A percentile compares a stretch with the other conserved stretches of the same genome.
Evolutionary conservation across 2,888 invertebrate genomes (phyloP).

Genomic region (Macaria notata): DNA sequence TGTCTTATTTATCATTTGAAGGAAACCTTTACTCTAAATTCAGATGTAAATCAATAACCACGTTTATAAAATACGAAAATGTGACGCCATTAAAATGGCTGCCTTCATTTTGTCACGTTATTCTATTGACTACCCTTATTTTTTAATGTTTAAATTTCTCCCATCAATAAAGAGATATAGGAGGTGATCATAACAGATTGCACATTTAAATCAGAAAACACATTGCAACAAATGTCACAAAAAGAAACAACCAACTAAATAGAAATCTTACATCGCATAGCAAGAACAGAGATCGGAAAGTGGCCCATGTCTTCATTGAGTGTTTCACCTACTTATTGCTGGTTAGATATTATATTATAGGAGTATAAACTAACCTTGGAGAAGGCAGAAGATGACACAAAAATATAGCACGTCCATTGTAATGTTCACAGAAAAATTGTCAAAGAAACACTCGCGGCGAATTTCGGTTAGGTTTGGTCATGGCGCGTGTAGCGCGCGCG

Average conservation of each 20-base stretch:
- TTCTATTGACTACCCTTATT: too few species aligned
- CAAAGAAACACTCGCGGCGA: slow-evolving; percentile 62
- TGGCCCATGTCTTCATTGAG: slow-evolving; percentile 38
- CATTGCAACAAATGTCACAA: slow-evolving; percentile 10
- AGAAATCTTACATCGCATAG: slow-evolving; percentile 38
- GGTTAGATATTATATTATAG: background rate
- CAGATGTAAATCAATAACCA: too few species aligned
- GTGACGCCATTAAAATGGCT: too few species aligned
- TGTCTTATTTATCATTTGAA: too few species aligned
- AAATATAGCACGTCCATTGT: slow-evolving; percentile 66
- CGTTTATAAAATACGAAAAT: too few species aligned
- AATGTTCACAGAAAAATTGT: slow-evolving; percentile 52
- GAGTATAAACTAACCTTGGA: slow-evolving; percentile 51
- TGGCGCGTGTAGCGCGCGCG: slow-evolving; percentile 51
- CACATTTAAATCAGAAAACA: too few species aligned
- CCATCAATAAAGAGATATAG: too few species aligned
- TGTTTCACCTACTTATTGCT: slow-evolving; percentile 29
- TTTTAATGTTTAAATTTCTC: too few species aligned
- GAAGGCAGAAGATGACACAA: slow-evolving; percentile 47
- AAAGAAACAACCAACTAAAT: slow-evolving; percentile 29
- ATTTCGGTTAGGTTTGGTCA: slow-evolving; percentile 46
- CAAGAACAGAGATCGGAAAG: slow-evolving; percentile 41
- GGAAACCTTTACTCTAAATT: too few species aligned
- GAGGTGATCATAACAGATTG: too few species aligned
- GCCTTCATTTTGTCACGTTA: too few species aligned